phyloP scores from a whole-genome alignment of 92 coral and sea anemone genomes.

The Porites divaricata region DNA sequence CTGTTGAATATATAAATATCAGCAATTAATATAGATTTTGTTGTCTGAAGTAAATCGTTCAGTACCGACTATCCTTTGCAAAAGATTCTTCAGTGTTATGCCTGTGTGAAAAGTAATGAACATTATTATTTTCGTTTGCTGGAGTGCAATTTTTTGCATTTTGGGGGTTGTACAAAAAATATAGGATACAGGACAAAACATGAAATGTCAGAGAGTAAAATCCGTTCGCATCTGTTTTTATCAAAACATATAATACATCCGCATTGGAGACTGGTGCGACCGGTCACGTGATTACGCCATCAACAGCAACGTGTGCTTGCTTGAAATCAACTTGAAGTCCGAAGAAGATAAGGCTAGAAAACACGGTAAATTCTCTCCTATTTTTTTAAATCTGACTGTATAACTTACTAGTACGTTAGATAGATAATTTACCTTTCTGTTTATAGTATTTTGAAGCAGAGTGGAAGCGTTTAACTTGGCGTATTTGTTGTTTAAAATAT shows the following conservation, averaged over 20 bases:
- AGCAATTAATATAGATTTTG: no score
- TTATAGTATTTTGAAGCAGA: neutral
- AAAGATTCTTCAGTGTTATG: no score
- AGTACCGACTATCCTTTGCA: no score
- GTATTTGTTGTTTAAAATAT: conserved; percentile 29
- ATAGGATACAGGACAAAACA: no score
- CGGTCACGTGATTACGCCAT: conserved; percentile 44
- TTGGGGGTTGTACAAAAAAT: no score
- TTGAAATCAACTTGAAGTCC: conserved; percentile 42
- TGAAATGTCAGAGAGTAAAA: neutral
- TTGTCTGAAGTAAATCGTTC: no score
- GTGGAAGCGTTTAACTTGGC: neutral
- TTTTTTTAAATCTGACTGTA: neutral
- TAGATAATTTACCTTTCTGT: conserved; percentile 10
- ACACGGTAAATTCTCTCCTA: conserved; percentile 33
- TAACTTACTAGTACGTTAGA: conserved; percentile 30
- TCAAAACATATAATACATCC: neutral
- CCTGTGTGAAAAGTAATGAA: no score
- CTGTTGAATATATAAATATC: no score
- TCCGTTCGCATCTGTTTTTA: conserved; percentile 5
- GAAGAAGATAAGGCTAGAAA: conserved; percentile 1
- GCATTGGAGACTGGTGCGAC: conserved; percentile 45
- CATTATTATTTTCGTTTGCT: no score
- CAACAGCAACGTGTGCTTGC: conserved; percentile 46
- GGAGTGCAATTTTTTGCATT: no score